These are phyloP conservation scores for Heliconius cydno DNA, from an alignment of 2,888 invertebrate genomes.

Conservation along the genomic window DNA sequence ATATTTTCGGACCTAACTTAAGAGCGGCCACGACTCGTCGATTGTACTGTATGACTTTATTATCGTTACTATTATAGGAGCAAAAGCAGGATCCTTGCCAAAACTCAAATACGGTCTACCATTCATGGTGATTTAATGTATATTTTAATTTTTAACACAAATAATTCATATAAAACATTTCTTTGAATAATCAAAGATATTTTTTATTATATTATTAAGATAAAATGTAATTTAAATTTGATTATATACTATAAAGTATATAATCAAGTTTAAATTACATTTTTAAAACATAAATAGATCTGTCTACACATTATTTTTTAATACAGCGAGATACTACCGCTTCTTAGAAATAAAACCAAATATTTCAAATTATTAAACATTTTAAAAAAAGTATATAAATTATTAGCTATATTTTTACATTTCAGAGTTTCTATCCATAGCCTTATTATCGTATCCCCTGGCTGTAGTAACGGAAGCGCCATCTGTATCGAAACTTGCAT, in stretches of 20 bases:
- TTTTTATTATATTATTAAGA: too few species aligned
- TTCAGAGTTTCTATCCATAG: constrained; percentile 65
- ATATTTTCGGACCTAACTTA: background rate
- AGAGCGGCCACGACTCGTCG: background rate
- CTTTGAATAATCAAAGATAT: background rate
- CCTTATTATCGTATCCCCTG: constrained; percentile 71
- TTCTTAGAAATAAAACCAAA: too few species aligned
- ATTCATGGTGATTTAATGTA: too few species aligned
- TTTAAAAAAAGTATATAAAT: too few species aligned
- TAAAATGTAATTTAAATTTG: too few species aligned
- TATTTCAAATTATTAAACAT: too few species aligned
- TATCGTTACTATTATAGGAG: constrained; percentile 72
- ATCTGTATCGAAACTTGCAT: constrained; percentile 75
- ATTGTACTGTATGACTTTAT: constrained; percentile 57
- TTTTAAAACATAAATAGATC: background rate
- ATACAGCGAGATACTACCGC: too few species aligned
- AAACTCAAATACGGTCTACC: constrained; percentile 52
- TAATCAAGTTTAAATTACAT: too few species aligned
- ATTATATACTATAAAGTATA: too few species aligned
- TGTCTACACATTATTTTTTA: background rate
- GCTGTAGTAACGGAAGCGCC: constrained; percentile 72
- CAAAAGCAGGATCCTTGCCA: constrained; percentile 74
- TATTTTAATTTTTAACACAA: too few species aligned
- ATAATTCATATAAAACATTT: background rate
- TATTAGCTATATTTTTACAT: constrained; percentile 27